These are phyloP conservation scores for Aphaenogaster rudis DNA, from an alignment of 1,140 invertebrate species.

Conservation along the genomic window DNA sequence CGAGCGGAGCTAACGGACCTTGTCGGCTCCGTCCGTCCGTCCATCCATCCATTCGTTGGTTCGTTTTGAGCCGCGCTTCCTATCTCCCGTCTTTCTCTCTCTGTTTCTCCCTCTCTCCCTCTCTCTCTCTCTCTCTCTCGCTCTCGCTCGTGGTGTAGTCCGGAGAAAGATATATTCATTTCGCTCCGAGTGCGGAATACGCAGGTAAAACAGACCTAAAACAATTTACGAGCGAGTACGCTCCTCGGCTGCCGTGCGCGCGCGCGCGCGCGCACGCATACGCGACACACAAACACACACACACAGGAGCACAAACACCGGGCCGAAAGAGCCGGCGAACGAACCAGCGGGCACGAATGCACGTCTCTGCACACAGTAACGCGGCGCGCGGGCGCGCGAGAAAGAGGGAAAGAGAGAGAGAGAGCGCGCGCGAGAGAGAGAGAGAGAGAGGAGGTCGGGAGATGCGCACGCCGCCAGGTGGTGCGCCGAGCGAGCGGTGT, in stretches of 20 bases:
- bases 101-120: conserved; percentile 43
- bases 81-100: not conserved
- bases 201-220: conserved; percentile 49
- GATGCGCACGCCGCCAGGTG: no score
- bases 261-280: not conserved
- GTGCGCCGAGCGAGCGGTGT: no score
- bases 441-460: no score
- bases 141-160: not conserved
- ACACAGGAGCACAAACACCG: not conserved
- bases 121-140: conserved; percentile 22
- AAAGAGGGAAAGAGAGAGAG: no score
- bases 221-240: conserved; percentile 38
- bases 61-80: conserved; percentile 17
- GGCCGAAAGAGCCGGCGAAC: conserved; percentile 24
- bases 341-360: conserved; percentile 25
- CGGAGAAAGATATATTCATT: conserved; percentile 11
- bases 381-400: not conserved
- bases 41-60: no score
- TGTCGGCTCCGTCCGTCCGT: not conserved
- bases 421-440: not conserved
- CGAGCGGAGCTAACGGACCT: conserved; percentile 28
- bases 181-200: conserved; percentile 33
- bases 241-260: conserved; percentile 20
- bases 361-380: conserved; percentile 32
- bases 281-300: no score